Evolutionary conservation across 2,797 vertebrate genomes (phyloP).

Genomic region (Bucorvus abyssinicus): DNA sequence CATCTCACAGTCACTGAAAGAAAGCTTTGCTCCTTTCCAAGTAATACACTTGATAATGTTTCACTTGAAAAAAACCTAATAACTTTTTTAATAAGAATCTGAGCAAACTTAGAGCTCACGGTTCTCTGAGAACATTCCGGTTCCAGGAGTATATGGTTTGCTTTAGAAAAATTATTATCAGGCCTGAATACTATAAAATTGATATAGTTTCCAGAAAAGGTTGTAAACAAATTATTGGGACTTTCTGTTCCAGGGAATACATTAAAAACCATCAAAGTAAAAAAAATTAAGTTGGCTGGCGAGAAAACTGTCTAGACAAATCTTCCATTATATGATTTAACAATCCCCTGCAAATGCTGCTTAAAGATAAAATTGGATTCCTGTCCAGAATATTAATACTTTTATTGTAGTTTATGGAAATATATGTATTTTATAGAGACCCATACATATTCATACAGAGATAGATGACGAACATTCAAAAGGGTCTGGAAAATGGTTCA

Average conservation of each 20-base stretch:
- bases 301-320: constrained; percentile 60
- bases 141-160: neutral
- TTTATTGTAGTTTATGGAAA: neutral
- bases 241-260: constrained; percentile 32
- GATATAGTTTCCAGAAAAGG: constrained; percentile 17
- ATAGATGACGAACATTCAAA: neutral
- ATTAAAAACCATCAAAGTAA: constrained; percentile 26
- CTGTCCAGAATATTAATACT: constrained; percentile 28
- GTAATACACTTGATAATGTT: neutral
- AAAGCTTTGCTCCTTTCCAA: constrained; percentile 17
- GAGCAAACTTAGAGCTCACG: neutral
- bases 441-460: neutral
- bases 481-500: neutral
- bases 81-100: neutral
- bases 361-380: constrained; percentile 46
- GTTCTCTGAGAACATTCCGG: neutral
- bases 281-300: neutral
- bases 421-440: constrained; percentile 2
- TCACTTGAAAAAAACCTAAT: neutral
- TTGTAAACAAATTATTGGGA: constrained; percentile 57
- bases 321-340: constrained; percentile 46
- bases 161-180: neutral
- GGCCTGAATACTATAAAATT: neutral
- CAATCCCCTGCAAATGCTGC: constrained; percentile 26
- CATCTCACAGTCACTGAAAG: neutral